Evolutionary conservation across 2,888 invertebrate species (phyloP).

Genomic region (Synergus laeviventris): DNA sequence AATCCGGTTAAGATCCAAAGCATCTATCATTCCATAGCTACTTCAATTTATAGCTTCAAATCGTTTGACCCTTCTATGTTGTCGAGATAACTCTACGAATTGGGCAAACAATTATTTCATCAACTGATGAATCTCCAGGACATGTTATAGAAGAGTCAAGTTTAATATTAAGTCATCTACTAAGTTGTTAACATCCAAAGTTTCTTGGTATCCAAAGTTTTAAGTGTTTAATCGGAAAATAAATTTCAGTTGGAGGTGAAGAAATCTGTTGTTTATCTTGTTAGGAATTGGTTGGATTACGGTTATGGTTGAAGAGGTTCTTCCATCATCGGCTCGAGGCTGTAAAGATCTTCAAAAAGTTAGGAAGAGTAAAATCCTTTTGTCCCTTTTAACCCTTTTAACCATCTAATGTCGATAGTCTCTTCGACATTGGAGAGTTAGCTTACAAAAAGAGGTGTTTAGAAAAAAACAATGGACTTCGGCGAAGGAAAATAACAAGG

Average conservation of each 20-base stretch:
- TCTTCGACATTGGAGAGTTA: slow-evolving; percentile 24
- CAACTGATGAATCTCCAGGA: neutral
- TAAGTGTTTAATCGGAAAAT: slow-evolving; percentile 28
- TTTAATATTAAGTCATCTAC: slow-evolving; percentile 13
- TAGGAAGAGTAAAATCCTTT: neutral
- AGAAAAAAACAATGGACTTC: neutral
- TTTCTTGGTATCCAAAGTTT: slow-evolving; percentile 19
- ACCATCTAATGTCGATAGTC: slow-evolving; percentile 10
- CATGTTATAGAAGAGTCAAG: slow-evolving; percentile 29
- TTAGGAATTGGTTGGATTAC: slow-evolving; percentile 19
- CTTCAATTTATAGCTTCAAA: slow-evolving; percentile 10
- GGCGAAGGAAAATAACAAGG: neutral
- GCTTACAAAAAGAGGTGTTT: neutral
- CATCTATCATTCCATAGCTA: slow-evolving; percentile 13
- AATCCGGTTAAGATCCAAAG: slow-evolving; percentile 28
- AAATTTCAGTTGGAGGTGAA: slow-evolving; percentile 38
- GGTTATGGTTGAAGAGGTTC: slow-evolving; percentile 27
- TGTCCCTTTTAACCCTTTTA: neutral
- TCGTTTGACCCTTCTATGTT: slow-evolving; percentile 27
- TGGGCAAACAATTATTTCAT: neutral
- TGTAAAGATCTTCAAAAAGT: slow-evolving; percentile 29
- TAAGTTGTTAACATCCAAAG: slow-evolving; percentile 15
- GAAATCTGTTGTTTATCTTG: slow-evolving; percentile 34
- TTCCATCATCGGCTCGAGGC: slow-evolving; percentile 39
- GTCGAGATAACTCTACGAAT: neutral